These are phyloP conservation scores for Osmoderma eremita DNA, from an alignment of 2,888 invertebrate genomes.

Conservation along the genomic window DNA sequence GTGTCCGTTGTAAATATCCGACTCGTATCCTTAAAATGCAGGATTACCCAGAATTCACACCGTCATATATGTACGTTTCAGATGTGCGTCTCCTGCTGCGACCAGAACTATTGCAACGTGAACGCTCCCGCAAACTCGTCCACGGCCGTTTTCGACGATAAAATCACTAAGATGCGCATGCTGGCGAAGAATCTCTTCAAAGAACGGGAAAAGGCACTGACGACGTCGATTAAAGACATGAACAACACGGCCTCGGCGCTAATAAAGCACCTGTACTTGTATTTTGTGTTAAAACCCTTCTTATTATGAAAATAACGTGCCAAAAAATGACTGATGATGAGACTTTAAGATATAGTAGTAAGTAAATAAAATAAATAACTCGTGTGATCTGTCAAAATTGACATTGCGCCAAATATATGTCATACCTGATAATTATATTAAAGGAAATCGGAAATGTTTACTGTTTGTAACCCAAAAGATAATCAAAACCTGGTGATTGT, in stretches of 20 bases:
- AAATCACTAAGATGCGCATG: slow-evolving; percentile 64
- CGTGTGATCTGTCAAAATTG: neutral
- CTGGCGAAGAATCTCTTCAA: slow-evolving; percentile 61
- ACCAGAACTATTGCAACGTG: slow-evolving; percentile 72
- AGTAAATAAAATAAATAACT: neutral
- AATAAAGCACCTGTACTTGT: slow-evolving; percentile 14
- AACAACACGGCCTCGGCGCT: slow-evolving; percentile 35
- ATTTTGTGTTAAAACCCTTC: slow-evolving; percentile 7
- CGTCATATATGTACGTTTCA: slow-evolving; percentile 58
- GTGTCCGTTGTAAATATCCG: no score
- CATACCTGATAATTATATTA: neutral
- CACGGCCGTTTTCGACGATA: slow-evolving; percentile 67
- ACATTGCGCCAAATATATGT: neutral
- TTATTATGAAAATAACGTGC: slow-evolving; percentile 24
- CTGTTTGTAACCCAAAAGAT: no score
- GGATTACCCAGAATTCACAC: neutral
- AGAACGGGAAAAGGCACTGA: slow-evolving; percentile 62
- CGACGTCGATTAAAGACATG: slow-evolving; percentile 60
- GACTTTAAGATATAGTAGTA: no score
- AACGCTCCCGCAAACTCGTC: slow-evolving; percentile 70
- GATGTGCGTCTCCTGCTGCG: slow-evolving; percentile 73
- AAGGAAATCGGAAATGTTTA: no score
- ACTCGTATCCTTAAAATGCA: no score
- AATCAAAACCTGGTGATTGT: no score
- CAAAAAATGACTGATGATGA: neutral